Evolutionary conservation across 2,888 invertebrate genomes (phyloP).

Genomic region (Julus scandinavius): DNA sequence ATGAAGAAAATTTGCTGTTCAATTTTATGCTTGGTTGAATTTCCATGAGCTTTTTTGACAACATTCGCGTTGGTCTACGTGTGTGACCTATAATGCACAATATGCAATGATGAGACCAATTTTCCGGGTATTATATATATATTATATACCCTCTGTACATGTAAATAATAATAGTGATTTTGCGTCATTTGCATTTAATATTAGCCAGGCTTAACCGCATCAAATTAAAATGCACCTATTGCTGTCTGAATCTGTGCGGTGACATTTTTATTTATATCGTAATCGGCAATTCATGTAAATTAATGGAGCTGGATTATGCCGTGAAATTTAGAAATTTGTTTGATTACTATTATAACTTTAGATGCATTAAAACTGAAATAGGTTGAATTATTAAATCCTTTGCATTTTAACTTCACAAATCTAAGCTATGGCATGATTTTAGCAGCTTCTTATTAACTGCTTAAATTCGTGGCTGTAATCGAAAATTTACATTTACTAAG

Average conservation of each 20-base stretch:
- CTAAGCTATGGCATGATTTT: no score
- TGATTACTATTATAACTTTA: background rate
- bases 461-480: no score
- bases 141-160: background rate
- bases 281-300: background rate
- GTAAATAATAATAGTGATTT: conserved; percentile 22
- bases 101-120: conserved; percentile 14
- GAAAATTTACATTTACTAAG: no score
- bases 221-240: background rate
- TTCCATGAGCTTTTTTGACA: conserved; percentile 5
- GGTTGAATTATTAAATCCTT: background rate
- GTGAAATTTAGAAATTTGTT: background rate
- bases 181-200: background rate
- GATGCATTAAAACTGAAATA: no score
- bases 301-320: background rate
- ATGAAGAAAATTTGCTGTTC: conserved; percentile 28
- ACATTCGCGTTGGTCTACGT: conserved; percentile 23
- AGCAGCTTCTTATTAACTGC: no score
- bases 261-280: background rate
- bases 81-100: conserved; percentile 5
- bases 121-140: background rate
- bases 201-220: background rate
- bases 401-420: background rate
- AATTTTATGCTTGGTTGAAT: conserved; percentile 35
- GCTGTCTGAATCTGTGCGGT: background rate